Conservation (phyloP, 2,113 vertebrate species). For the Chelonoidis abingdonii region DNA sequence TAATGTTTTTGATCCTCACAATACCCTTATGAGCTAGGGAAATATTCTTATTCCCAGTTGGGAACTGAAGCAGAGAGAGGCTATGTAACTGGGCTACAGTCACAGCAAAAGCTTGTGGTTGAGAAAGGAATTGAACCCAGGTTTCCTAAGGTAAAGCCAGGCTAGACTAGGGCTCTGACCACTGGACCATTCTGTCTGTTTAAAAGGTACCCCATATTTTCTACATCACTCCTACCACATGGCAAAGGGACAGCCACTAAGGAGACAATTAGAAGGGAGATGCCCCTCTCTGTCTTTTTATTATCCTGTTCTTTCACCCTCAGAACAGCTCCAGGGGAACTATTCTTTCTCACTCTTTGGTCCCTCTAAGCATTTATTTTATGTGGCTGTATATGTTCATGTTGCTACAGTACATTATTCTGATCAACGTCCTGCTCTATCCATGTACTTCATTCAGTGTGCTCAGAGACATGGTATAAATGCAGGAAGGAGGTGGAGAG, state of each 20-base stretch:
- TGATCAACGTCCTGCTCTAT: not conserved
- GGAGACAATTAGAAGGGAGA: not conserved
- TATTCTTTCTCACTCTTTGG: not conserved
- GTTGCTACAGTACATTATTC: not conserved
- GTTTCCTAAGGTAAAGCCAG: too few species aligned
- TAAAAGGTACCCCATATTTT: not conserved
- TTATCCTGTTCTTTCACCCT: not conserved
- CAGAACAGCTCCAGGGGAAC: not conserved
- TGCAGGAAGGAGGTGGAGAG: not conserved
- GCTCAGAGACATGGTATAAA: not conserved
- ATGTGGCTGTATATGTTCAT: not conserved
- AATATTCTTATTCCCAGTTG: not conserved
- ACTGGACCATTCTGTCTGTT: not conserved
- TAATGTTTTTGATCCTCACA: not conserved
- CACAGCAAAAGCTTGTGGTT: not conserved
- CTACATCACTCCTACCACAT: not conserved
- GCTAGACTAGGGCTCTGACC: too few species aligned
- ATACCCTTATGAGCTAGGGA: not conserved
- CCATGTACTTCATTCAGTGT: not conserved
- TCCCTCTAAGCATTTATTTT: not conserved
- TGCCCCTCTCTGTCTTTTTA: not conserved
- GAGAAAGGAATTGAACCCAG: not conserved
- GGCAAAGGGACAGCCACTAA: not conserved
- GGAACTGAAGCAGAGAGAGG: not conserved
- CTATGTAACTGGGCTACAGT: not conserved